Evolutionary conservation across 2,888 invertebrate species (phyloP).

Genomic region (Stenotaenia linearis): DNA sequence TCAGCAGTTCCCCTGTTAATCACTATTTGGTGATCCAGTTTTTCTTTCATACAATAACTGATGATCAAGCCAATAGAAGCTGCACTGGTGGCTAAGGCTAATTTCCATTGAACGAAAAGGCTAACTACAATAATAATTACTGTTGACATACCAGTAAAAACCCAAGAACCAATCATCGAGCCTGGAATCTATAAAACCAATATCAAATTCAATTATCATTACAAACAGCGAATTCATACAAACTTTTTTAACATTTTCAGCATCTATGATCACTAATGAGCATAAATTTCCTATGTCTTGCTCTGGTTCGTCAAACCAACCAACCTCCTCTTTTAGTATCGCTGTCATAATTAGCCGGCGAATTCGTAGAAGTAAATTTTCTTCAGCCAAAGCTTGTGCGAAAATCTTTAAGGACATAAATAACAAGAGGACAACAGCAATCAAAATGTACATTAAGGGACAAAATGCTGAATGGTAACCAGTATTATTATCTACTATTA

Average conservation of each 20-base stretch:
- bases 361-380: neutral
- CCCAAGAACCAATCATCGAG: slow-evolving; percentile 63
- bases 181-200: slow-evolving; percentile 47
- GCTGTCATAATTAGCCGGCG: neutral
- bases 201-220: too few species aligned
- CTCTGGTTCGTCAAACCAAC: slow-evolving; percentile 63
- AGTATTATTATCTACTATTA: neutral
- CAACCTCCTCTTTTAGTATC: slow-evolving; percentile 54
- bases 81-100: slow-evolving; percentile 61
- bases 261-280: slow-evolving; percentile 64
- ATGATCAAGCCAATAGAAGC: slow-evolving; percentile 62
- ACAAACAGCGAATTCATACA: too few species aligned
- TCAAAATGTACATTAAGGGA: neutral
- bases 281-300: slow-evolving; percentile 67
- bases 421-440: neutral
- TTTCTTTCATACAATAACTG: slow-evolving; percentile 61
- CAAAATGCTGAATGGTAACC: neutral
- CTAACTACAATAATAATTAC: slow-evolving; percentile 60
- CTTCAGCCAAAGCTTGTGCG: neutral
- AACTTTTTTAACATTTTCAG: slow-evolving; percentile 69
- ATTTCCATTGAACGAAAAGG: slow-evolving; percentile 55
- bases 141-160: slow-evolving; percentile 61
- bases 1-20: slow-evolving; percentile 58
- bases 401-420: neutral
- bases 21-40: slow-evolving; percentile 59